A percentile compares a stretch with the other conserved stretches of the same genome.
These are phyloP conservation scores for Plumapathes pennacea DNA, from an alignment of 92 coral and sea anemone species.

Conservation along the genomic window DNA sequence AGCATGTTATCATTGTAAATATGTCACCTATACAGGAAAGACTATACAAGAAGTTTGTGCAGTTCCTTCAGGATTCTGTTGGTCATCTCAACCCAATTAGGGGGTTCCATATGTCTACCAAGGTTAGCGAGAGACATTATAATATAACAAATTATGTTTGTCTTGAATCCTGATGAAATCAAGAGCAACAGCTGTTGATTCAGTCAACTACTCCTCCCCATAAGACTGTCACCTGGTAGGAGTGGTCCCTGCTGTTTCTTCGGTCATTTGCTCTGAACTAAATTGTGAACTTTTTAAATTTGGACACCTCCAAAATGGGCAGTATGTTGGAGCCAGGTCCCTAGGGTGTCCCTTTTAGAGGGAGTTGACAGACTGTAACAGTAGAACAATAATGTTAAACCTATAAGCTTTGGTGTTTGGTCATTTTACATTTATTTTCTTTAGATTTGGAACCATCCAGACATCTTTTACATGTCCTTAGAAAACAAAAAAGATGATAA, in stretches of 20 bases:
- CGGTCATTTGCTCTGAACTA: background rate
- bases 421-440: no score
- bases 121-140: constrained; percentile 48
- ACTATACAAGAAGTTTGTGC: constrained; percentile 73
- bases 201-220: no score
- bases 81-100: constrained; percentile 89
- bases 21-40: constrained; percentile 75
- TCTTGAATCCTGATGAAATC: no score
- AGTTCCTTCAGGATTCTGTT: constrained; percentile 45
- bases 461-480: constrained; percentile 66
- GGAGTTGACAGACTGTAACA: no score
- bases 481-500: constrained; percentile 58
- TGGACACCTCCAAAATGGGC: background rate
- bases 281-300: background rate
- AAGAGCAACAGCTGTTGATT: no score
- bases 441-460: constrained; percentile 98
- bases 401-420: no score
- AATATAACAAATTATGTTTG: background rate
- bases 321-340: background rate
- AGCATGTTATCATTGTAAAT: constrained; percentile 74
- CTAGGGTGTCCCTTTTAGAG: no score
- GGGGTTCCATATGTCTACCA: constrained; percentile 85
- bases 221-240: background rate
- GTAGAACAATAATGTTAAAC: no score
- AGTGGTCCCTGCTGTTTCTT: no score